Percentiles rank a stretch among this genome's conserved stretches.
Conservation (phyloP, 2,888 invertebrate genomes). For the Drosophila anomalata region DNA sequence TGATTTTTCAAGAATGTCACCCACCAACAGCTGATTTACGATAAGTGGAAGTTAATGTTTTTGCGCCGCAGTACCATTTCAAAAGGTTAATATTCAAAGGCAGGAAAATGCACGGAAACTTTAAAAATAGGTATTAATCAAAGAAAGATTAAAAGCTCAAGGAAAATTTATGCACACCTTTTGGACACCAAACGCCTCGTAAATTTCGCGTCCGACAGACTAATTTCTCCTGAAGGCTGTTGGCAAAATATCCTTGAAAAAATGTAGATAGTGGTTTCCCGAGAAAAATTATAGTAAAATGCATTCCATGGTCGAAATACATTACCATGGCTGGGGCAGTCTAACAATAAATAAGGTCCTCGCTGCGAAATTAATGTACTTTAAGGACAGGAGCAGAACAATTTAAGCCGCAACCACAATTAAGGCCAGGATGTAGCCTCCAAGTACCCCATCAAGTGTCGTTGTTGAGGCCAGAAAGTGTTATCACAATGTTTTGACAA, state of each 20-base stretch:
- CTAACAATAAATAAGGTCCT: slow-evolving; percentile 41
- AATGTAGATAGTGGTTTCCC: slow-evolving; percentile 21
- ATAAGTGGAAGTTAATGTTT: slow-evolving; percentile 37
- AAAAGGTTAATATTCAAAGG: background rate
- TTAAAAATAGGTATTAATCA: background rate
- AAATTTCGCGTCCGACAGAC: slow-evolving; percentile 54
- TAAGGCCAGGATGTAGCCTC: slow-evolving; percentile 29
- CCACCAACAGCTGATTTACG: slow-evolving; percentile 56
- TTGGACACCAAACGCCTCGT: slow-evolving; percentile 16
- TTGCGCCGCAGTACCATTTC: slow-evolving; percentile 9
- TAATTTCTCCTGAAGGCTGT: slow-evolving; percentile 72
- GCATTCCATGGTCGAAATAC: slow-evolving; percentile 32
- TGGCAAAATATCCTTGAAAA: slow-evolving; percentile 61
- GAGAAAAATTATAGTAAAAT: slow-evolving; percentile 33
- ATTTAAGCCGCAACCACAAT: slow-evolving; percentile 29
- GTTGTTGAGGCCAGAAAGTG: slow-evolving; percentile 19
- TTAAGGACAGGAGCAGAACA: slow-evolving; percentile 16
- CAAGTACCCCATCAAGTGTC: slow-evolving; percentile 19
- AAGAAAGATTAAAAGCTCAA: background rate
- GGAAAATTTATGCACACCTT: slow-evolving; percentile 23
- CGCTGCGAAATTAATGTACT: slow-evolving; percentile 15
- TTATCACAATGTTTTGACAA: slow-evolving; percentile 71
- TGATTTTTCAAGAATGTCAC: slow-evolving; percentile 71
- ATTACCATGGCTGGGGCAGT: slow-evolving; percentile 35
- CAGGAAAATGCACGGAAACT: background rate